Base-by-base conservation (phyloP, 2,888 invertebrate species). In the Parnassius glacialis region DNA sequence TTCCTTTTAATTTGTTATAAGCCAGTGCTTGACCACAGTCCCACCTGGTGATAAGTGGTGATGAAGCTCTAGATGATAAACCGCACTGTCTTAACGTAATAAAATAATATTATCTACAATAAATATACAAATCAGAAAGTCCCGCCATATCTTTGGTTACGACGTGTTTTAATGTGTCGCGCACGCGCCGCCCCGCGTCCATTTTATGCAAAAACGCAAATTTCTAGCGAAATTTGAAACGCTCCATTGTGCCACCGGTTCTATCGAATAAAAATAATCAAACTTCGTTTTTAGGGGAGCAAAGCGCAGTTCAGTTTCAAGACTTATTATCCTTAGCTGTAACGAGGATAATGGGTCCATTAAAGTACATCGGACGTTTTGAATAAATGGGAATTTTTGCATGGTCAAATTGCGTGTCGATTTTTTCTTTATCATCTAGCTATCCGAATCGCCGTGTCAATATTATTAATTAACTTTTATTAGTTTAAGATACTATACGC, bases 131-230 rank as follows among this genome's bases (percentile, higher is more conserved):
- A 34, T 34, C 34, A 44, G 41, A 50, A 57, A 42, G 34, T 60
- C 58, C 60, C 16, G n/a, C 16, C 53, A 50, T 16, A 13, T 44
- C 13, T 50, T 58, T 85, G 76, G 86, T 70, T 76, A 76, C 81
- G 64, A 1, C 20, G 66, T 45, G 59, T 76, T 78, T 71, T 84
- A 87, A 86, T 84, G 83, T 78, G 73, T 66, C 71, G 72, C 82
- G 85, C 90, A 87, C 89, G 90, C 90, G 90, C 83, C 84, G 81
- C 73, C 72, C 74, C 68, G 76, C 72, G 76, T 74, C 75, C 81
- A 81, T 90, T 90, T 90, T 90, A 91, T 91, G 91, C 90, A 90
- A 90, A 91, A 91, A 90, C 90, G 90, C 90, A 90, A 91, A 90
- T 90, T 91, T 89, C 81, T 83, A 70, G 81, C 80, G 91, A 90